Evolutionary conservation across 2,888 invertebrate species (phyloP).

Genomic region (Apocheima hispidaria): DNA sequence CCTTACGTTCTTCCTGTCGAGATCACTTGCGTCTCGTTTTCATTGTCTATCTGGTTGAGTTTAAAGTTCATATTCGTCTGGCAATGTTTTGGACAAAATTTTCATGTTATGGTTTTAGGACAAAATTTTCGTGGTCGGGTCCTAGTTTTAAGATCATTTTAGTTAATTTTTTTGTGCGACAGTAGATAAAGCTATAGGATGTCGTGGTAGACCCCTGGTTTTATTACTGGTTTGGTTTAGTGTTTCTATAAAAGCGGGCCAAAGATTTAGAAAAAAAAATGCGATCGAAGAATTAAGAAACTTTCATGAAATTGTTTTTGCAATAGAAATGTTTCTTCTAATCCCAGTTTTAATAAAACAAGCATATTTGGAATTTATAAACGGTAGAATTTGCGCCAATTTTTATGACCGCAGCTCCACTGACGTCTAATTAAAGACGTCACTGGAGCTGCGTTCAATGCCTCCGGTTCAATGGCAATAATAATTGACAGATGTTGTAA

Average conservation of each 20-base stretch:
- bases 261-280: background rate
- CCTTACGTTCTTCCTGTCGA: slow-evolving; percentile 10
- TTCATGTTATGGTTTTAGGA: background rate
- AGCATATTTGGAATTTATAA: background rate
- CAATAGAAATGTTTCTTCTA: background rate
- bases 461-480: too few relatives aligned
- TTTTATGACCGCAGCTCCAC: background rate
- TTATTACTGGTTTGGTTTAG: background rate
- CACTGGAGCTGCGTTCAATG: too few relatives aligned
- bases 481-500: too few relatives aligned
- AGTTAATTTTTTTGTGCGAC: background rate
- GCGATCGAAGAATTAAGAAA: background rate
- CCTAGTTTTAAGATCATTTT: background rate
- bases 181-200: background rate
- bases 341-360: background rate
- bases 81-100: slow-evolving; percentile 7
- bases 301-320: background rate
- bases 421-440: too few relatives aligned
- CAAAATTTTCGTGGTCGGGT: background rate
- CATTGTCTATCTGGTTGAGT: slow-evolving; percentile 8
- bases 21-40: background rate
- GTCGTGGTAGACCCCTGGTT: background rate
- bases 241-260: background rate
- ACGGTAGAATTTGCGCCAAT: background rate
- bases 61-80: slow-evolving; percentile 7